phyloP scores from a whole-genome alignment of 2,797 vertebrate genomes.

The Pachyuromys duprasi region DNA sequence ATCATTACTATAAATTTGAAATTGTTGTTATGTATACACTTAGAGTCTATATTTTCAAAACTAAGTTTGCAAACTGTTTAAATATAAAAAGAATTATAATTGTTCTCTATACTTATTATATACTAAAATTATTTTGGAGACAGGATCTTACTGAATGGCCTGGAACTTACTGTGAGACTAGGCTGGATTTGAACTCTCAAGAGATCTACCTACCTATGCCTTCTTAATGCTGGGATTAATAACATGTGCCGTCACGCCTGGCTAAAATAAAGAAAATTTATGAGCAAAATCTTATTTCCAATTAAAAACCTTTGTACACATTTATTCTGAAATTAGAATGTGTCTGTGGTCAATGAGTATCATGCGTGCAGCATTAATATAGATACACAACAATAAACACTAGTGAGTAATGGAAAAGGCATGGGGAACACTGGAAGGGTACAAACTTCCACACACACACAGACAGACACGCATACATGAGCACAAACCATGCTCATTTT shows the following conservation, averaged over 20 bases:
- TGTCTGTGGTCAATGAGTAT: not conserved
- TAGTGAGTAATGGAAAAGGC: not conserved
- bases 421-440: not conserved
- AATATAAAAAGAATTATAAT: not conserved
- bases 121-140: not conserved
- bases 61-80: not conserved
- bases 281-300: not conserved
- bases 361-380: not conserved
- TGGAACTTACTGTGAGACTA: not conserved
- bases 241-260: not conserved
- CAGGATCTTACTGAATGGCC: not conserved
- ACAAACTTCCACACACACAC: not conserved
- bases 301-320: not conserved
- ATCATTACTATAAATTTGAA: not conserved
- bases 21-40: not conserved
- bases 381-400: not conserved
- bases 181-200: not conserved
- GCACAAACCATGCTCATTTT: not conserved
- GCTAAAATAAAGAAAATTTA: not conserved
- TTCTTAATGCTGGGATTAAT: not conserved
- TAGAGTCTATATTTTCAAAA: not conserved
- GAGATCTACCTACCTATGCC: no score
- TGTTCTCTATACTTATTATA: constrained; percentile 20
- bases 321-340: not conserved
- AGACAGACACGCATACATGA: not conserved